Base-by-base conservation (phyloP, 2,888 invertebrate species). In the Drosophila helvetica region DNA sequence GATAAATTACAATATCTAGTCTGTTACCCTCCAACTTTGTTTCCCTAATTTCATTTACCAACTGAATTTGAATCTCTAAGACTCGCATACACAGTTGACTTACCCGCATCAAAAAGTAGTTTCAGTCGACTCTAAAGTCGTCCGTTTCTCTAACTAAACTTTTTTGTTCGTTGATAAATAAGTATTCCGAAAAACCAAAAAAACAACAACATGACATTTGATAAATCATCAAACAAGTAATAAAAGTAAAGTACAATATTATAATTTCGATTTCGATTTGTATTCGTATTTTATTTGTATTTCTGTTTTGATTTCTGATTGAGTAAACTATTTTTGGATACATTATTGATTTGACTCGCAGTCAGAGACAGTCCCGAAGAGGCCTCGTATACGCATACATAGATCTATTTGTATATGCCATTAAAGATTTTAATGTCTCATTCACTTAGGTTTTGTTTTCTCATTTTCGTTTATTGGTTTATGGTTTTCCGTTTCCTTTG, bases 11-110 rank as follows among this genome's bases (percentile, higher is more conserved):
- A 38, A 38, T n/a, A 70, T 57, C 78, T 88, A 90, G 88, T 88
- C 90, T 88, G 88, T 89, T 88, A 90, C 88, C 88, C 88, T 78
- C 74, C 75, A 71, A 70, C 61, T 77, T 73, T 77, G 54, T 65
- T 67, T 63, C 67, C 70, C 74, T 66, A 55, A 72, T 70, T 69
- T 84, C 54, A 74, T 84, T 75, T 75, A 64, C 67, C 51, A 70
- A 75, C 71, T 67, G 42, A 47, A 73, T 70, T 73, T 78, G 80
- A 71, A 78, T 80, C 75, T 78, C 65, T 70, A 81, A 65, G 63
- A 78, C 66, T 80, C 74, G 81, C 66, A 80, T 81, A 72, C 58
- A 64, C 79, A 85, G 67, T 86, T 80, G 60, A 86, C 53, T 68
- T 72, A 75, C 56, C 71, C 67, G 68, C 69, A 86, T 80, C 64